Evolutionary conservation across 2,888 invertebrate genomes (phyloP).

Genomic region (Carcina quercana): DNA sequence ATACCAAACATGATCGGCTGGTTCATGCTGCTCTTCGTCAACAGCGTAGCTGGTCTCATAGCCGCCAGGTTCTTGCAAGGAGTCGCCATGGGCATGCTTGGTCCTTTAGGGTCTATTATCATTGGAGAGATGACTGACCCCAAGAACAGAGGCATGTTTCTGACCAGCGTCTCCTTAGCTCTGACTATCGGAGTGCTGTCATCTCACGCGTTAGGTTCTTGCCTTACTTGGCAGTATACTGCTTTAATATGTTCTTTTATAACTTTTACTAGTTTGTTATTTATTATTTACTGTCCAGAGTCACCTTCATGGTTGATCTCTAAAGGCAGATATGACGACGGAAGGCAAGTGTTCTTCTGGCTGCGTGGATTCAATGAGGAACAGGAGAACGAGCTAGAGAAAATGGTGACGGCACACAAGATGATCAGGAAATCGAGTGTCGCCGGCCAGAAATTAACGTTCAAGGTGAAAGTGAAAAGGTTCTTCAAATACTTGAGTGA

Average conservation of each 20-base stretch:
- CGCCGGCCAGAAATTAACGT: conserved; percentile 30
- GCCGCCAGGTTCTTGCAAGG: conserved; percentile 70
- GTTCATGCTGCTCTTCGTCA: conserved; percentile 67
- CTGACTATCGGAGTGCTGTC: conserved; percentile 77
- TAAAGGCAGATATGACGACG: conserved; percentile 71
- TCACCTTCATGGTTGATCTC: conserved; percentile 79
- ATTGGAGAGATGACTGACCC: conserved; percentile 76
- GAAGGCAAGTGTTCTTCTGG: conserved; percentile 71
- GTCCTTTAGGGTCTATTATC: conserved; percentile 70
- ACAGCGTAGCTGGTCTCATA: conserved; percentile 55
- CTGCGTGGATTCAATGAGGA: conserved; percentile 64
- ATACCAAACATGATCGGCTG: conserved; percentile 74
- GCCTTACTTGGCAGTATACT: conserved; percentile 73
- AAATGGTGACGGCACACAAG: conserved; percentile 57
- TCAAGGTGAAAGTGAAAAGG: conserved; percentile 27
- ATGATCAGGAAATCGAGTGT: conserved; percentile 45
- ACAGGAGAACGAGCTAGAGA: conserved; percentile 56
- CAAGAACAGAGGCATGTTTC: conserved; percentile 74
- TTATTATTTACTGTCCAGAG: conserved; percentile 76
- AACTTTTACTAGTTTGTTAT: conserved; percentile 62
- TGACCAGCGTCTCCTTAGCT: conserved; percentile 75
- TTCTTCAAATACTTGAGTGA: conserved; percentile 34
- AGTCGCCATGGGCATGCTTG: conserved; percentile 71
- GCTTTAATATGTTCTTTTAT: conserved; percentile 67
- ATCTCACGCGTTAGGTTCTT: conserved; percentile 76